These are phyloP conservation scores for Linyphia triangularis DNA, from an alignment of 2,888 invertebrate genomes.

Conservation along the genomic window DNA sequence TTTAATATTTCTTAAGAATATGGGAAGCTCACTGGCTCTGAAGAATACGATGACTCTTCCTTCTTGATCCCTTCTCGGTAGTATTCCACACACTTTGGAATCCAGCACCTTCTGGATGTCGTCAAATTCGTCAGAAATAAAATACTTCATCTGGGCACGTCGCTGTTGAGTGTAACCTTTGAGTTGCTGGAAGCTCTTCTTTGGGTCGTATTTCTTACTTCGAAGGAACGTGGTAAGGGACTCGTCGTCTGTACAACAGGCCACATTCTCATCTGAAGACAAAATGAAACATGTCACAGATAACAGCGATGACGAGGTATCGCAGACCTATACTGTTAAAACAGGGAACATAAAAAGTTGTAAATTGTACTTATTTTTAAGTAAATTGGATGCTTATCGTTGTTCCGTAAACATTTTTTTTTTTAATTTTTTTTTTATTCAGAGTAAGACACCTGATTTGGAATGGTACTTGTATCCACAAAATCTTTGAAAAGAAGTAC, in stretches of 20 bases:
- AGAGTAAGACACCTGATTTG: no score
- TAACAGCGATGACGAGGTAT: no score
- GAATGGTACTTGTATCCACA: no score
- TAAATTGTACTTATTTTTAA: no score
- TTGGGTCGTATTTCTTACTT: not conserved
- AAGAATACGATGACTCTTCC: not conserved
- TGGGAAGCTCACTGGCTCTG: conserved; percentile 8
- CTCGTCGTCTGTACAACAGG: not conserved
- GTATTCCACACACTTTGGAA: not conserved
- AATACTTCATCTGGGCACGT: not conserved
- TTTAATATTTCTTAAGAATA: no score
- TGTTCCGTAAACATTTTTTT: no score
- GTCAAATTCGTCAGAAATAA: not conserved
- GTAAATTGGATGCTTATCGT: no score
- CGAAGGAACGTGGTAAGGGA: not conserved
- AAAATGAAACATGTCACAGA: no score
- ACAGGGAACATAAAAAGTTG: no score
- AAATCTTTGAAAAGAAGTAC: no score
- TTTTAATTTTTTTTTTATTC: no score
- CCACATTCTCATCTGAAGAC: not conserved
- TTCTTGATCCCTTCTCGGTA: conserved; percentile 4
- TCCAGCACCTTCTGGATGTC: not conserved
- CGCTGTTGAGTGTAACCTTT: not conserved
- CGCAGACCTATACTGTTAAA: no score
- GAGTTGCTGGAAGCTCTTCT: not conserved